Conservation (phyloP, 2,113 vertebrate species). For the Lagopus muta region DNA sequence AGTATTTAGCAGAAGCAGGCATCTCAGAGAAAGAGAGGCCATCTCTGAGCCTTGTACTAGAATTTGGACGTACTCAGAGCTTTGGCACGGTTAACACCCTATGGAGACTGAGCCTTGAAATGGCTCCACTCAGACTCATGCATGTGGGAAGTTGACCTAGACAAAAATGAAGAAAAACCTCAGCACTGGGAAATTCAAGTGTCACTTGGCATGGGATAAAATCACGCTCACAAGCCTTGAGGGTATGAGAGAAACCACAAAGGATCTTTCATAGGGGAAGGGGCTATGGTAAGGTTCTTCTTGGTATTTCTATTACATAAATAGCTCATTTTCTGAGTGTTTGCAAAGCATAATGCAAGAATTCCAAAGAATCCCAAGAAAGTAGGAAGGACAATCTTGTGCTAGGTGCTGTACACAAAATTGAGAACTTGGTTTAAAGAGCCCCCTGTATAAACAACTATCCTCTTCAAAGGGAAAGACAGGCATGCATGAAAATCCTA, state of each 20-base stretch:
- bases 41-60: background rate
- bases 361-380: background rate
- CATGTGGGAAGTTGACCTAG: background rate
- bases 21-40: constrained; percentile 1
- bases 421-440: background rate
- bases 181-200: background rate
- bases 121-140: constrained; percentile 20
- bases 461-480: background rate
- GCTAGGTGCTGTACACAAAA: background rate
- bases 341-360: background rate
- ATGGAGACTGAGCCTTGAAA: background rate
- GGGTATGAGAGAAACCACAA: background rate
- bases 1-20: constrained; percentile 61
- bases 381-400: background rate
- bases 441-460: background rate
- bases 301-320: background rate
- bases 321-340: background rate
- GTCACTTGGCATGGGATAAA: background rate
- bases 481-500: background rate
- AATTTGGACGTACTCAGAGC: background rate
- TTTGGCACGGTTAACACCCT: constrained; percentile 18
- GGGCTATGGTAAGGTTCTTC: background rate
- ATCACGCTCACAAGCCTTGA: background rate
- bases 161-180: background rate
- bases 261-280: background rate